phyloP scores from a whole-genome alignment of 2,888 invertebrate species.

The Metopia argyrocephala region DNA sequence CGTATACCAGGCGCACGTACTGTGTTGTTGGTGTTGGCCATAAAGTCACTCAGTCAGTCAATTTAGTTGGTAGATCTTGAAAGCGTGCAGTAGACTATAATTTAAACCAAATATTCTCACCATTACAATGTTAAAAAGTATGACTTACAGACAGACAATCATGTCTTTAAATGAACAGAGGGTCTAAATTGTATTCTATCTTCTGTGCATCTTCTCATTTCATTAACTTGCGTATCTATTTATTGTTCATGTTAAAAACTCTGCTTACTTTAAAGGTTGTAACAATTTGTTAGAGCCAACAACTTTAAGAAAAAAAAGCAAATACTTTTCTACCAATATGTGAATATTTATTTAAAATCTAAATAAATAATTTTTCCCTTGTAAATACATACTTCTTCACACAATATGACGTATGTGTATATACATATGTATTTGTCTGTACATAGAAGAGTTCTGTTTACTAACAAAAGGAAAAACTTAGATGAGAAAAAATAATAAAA shows the following conservation, averaged over 20 bases:
- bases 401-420: not conserved
- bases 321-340: not conserved
- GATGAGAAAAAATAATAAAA: too few relatives aligned
- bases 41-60: not conserved
- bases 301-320: constrained; percentile 66
- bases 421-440: not conserved
- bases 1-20: not conserved
- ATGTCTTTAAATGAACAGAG: constrained; percentile 8
- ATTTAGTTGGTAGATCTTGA: not conserved
- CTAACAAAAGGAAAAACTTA: too few relatives aligned
- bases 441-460: too few relatives aligned
- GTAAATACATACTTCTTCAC: not conserved
- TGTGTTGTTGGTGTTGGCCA: not conserved
- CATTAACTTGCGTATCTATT: constrained; percentile 43
- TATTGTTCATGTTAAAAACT: constrained; percentile 52
- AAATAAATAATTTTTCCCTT: not conserved
- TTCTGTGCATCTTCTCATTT: constrained; percentile 3
- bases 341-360: not conserved
- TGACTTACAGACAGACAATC: not conserved
- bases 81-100: constrained; percentile 42
- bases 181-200: not conserved
- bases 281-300: constrained; percentile 76
- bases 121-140: constrained; percentile 45
- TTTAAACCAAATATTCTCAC: constrained; percentile 62
- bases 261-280: constrained; percentile 34